Percentiles rank a stretch among this genome's conserved stretches.
Conservation (phyloP, 2,113 vertebrate genomes). For the Tamias sibiricus region DNA sequence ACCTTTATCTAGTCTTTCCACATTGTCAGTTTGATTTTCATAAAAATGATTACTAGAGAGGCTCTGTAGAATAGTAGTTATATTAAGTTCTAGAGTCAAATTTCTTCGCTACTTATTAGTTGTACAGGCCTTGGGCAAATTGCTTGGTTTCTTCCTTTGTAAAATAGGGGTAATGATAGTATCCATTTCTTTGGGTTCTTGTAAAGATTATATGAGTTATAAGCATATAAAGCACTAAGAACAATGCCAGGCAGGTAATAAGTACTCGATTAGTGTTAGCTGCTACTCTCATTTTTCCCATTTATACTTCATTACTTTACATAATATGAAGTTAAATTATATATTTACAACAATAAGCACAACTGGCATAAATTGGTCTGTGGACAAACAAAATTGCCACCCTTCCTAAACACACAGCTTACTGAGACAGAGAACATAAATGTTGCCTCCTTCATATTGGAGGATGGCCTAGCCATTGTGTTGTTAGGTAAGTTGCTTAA, state of each 20-base stretch:
- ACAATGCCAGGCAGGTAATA: not conserved
- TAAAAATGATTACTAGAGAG: not conserved
- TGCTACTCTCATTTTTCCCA: conserved; percentile 24
- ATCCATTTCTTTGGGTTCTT: conserved; percentile 32
- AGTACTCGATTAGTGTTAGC: conserved; percentile 9
- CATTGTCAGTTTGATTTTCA: conserved; percentile 46
- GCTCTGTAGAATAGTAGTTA: not conserved
- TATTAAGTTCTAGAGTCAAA: conserved; percentile 23
- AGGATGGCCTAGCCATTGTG: not conserved
- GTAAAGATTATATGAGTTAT: conserved; percentile 23
- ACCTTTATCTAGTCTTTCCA: conserved; percentile 43
- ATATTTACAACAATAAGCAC: conserved; percentile 19
- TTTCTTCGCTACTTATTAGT: conserved; percentile 15
- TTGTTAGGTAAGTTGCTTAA: not conserved
- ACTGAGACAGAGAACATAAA: not conserved
- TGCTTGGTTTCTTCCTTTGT: conserved; percentile 47
- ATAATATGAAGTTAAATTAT: not conserved
- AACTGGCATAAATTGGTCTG: not conserved
- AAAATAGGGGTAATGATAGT: conserved; percentile 38
- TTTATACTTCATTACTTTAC: conserved; percentile 1
- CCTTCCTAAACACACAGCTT: not conserved
- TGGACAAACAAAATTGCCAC: conserved; percentile 24
- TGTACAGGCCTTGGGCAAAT: conserved; percentile 2
- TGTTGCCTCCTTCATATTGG: not conserved
- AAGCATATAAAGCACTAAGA: conserved; percentile 45